Evolutionary conservation across 2,888 invertebrate species (phyloP).

Genomic region (Pollenia angustigena): DNA sequence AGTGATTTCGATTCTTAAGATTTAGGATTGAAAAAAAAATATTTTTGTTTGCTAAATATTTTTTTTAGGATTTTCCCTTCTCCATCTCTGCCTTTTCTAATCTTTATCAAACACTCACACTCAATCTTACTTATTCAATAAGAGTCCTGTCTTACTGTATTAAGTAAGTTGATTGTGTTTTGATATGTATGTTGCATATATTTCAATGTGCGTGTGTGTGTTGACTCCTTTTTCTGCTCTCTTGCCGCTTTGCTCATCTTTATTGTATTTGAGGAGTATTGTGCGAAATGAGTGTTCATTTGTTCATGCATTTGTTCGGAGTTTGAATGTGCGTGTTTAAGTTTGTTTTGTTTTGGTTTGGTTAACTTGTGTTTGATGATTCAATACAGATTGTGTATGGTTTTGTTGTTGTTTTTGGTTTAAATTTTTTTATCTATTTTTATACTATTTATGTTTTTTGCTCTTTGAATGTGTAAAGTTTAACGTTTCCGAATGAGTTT

Average conservation of each 20-base stretch:
- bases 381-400: constrained; percentile 56
- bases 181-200: not conserved
- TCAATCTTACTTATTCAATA: constrained; percentile 39
- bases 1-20: no score
- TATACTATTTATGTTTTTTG: constrained; percentile 5
- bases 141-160: constrained; percentile 56
- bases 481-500: constrained; percentile 54
- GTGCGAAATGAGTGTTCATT: constrained; percentile 19
- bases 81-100: not conserved
- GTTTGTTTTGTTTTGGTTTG: constrained; percentile 21
- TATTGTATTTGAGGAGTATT: not conserved
- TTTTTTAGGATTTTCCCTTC: no score
- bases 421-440: not conserved
- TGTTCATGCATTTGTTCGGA: not conserved
- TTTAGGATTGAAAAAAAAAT: no score
- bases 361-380: constrained; percentile 50
- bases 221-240: not conserved
- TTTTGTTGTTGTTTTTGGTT: constrained; percentile 17
- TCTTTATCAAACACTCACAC: constrained; percentile 35
- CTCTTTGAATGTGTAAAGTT: constrained; percentile 51
- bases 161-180: constrained; percentile 46
- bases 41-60: no score
- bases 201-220: not conserved
- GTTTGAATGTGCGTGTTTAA: not conserved
- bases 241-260: not conserved